Conservation (phyloP, 2,888 invertebrate genomes). For the Selenia dentaria region DNA sequence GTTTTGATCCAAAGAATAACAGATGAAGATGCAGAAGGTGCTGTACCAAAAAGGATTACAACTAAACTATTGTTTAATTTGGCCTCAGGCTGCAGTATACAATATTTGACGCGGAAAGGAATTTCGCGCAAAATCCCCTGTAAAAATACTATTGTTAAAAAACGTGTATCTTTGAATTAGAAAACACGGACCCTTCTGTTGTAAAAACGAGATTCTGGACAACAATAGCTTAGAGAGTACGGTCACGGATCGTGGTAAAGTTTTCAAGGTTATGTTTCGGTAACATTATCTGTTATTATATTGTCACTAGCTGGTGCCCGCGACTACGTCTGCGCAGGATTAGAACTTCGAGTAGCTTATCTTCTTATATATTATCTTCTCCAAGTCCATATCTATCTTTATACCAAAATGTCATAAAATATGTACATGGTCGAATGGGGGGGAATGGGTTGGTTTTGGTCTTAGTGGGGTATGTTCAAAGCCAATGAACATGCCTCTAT, state of each 20-base stretch:
- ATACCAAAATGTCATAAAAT: no score
- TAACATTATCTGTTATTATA: slow-evolving; percentile 1
- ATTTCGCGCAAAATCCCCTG: slow-evolving; percentile 13
- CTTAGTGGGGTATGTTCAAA: no score
- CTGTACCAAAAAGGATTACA: neutral
- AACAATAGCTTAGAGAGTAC: slow-evolving; percentile 17
- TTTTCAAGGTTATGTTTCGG: slow-evolving; percentile 26
- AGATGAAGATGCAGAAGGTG: neutral
- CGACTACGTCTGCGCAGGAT: no score
- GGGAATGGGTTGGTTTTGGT: no score
- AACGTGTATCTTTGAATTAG: slow-evolving; percentile 4
- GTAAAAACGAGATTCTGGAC: slow-evolving; percentile 21
- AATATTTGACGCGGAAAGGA: slow-evolving; percentile 22
- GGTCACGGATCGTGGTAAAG: slow-evolving; percentile 14
- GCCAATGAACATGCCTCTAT: no score
- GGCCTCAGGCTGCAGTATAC: slow-evolving; percentile 5
- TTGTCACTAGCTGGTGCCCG: no score
- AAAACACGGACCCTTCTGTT: slow-evolving; percentile 3
- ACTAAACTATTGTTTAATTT: slow-evolving; percentile 3
- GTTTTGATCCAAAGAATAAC: no score
- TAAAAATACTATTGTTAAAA: slow-evolving; percentile 7
- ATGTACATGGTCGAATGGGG: no score
- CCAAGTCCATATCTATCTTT: no score
- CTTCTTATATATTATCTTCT: no score
- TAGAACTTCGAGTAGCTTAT: no score